A percentile compares a stretch with the other conserved stretches of the same genome.
Conservation (phyloP, 2,797 vertebrate species). For the Enteromius afrohamiltoni region DNA sequence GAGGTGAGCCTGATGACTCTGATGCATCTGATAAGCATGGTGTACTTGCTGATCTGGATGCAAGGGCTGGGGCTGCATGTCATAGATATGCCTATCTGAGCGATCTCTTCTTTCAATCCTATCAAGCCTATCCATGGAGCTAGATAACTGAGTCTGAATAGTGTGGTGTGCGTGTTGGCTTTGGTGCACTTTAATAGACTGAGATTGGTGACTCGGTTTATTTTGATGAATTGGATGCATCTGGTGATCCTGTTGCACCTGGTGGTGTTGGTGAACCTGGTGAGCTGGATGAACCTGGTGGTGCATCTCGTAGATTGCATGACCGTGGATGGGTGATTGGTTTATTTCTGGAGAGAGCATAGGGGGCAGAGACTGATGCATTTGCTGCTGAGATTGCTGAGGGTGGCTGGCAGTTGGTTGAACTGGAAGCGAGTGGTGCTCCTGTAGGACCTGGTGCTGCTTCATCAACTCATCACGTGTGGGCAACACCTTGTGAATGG, state of each 20-base stretch:
- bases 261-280: slow-evolving; percentile 70
- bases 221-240: slow-evolving; percentile 72
- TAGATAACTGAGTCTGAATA: slow-evolving; percentile 63
- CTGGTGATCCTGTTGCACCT: slow-evolving; percentile 66
- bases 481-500: slow-evolving; percentile 79
- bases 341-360: slow-evolving; percentile 72
- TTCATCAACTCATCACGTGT: slow-evolving; percentile 74
- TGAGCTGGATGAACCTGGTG: slow-evolving; percentile 69
- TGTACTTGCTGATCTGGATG: slow-evolving; percentile 68
- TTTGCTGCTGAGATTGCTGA: slow-evolving; percentile 72
- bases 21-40: slow-evolving; percentile 71
- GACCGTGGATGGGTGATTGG: slow-evolving; percentile 64
- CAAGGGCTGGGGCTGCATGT: slow-evolving; percentile 56
- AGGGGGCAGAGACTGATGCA: slow-evolving; percentile 78
- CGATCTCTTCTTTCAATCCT: slow-evolving; percentile 56
- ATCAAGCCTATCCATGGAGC: slow-evolving; percentile 61
- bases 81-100: slow-evolving; percentile 54
- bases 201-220: slow-evolving; percentile 68
- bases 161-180: slow-evolving; percentile 68
- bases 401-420: slow-evolving; percentile 73
- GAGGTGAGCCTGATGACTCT: slow-evolving; percentile 72
- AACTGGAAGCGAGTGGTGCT: slow-evolving; percentile 78
- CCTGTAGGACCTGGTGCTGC: slow-evolving; percentile 71
- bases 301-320: slow-evolving; percentile 72
- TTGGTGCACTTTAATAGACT: slow-evolving; percentile 69